These are phyloP conservation scores for Atrina japonica DNA, from an alignment of 2,888 invertebrate genomes.

Conservation along the genomic window DNA sequence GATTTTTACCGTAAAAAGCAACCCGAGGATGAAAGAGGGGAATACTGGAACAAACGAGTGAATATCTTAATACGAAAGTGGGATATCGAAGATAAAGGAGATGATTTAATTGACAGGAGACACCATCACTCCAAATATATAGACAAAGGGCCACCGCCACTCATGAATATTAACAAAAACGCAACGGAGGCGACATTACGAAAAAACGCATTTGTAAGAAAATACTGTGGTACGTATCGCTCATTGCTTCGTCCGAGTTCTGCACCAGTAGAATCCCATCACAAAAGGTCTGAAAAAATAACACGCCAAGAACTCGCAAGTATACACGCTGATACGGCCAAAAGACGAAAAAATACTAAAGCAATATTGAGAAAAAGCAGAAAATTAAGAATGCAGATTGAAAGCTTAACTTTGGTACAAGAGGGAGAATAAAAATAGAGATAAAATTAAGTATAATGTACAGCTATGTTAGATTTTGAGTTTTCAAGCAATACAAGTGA, in stretches of 20 bases:
- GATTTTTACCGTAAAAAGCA: constrained; percentile 31
- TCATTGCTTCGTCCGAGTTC: constrained; percentile 23
- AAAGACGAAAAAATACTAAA: constrained; percentile 35
- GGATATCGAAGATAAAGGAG: constrained; percentile 35
- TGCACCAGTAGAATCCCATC: constrained; percentile 4
- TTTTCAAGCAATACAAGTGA: too few species aligned
- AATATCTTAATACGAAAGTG: constrained; percentile 28
- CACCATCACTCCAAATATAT: too few species aligned
- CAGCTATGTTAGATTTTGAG: too few species aligned
- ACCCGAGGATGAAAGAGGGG: constrained; percentile 35
- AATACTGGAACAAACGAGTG: constrained; percentile 36
- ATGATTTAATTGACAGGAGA: constrained; percentile 13
- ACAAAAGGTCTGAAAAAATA: constrained; percentile 16
- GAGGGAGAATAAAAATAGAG: not conserved
- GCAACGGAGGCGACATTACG: constrained; percentile 21
- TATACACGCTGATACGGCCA: constrained; percentile 36
- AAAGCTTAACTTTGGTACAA: constrained; percentile 14
- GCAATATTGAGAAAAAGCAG: constrained; percentile 34
- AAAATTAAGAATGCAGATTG: constrained; percentile 20
- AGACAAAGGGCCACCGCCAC: constrained; percentile 12
- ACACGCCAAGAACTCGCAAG: constrained; percentile 36
- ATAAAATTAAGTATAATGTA: too few species aligned
- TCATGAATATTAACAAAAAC: not conserved
- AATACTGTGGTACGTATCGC: constrained; percentile 33
- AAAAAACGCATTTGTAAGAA: constrained; percentile 29